Evolutionary conservation across 2,113 vertebrate species (phyloP).

Genomic region (Oncorhynchus kisutch): DNA sequence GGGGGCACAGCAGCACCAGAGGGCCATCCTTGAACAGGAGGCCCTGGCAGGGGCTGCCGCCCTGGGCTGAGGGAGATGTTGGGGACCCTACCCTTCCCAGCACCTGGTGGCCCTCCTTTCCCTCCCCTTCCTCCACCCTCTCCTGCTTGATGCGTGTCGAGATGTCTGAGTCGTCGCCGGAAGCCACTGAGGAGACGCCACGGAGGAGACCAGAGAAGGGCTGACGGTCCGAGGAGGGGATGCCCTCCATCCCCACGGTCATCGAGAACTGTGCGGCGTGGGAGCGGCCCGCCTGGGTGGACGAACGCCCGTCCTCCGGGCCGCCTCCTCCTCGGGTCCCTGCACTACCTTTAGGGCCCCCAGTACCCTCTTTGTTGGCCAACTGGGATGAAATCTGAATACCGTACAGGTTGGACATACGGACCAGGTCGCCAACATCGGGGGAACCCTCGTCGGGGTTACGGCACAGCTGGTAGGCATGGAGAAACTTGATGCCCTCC

Average conservation of each 20-base stretch:
- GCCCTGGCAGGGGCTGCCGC: slow-evolving; percentile 50
- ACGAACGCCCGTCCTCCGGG: slow-evolving; percentile 55
- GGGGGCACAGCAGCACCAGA: slow-evolving; percentile 83
- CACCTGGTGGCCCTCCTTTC: slow-evolving; percentile 55
- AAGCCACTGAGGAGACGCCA: slow-evolving; percentile 66
- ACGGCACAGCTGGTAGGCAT: slow-evolving; percentile 89
- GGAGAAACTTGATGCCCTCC: slow-evolving; percentile 95
- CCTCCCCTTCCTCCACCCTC: slow-evolving; percentile 76
- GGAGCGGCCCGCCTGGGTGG: slow-evolving; percentile 66
- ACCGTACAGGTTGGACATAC: slow-evolving; percentile 93
- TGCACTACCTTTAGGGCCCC: slow-evolving; percentile 69
- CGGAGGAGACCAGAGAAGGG: slow-evolving; percentile 61
- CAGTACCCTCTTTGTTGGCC: slow-evolving; percentile 71
- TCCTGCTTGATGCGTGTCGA: slow-evolving; percentile 84
- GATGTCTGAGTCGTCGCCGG: slow-evolving; percentile 77
- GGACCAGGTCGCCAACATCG: slow-evolving; percentile 76
- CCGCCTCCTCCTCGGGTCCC: slow-evolving; percentile 49
- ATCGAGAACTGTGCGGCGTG: slow-evolving; percentile 82
- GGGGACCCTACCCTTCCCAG: slow-evolving; percentile 65
- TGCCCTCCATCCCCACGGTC: slow-evolving; percentile 81
- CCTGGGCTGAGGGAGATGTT: slow-evolving; percentile 62
- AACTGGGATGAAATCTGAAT: slow-evolving; percentile 96
- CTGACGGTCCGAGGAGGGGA: slow-evolving; percentile 71
- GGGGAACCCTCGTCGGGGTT: slow-evolving; percentile 77
- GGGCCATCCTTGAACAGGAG: slow-evolving; percentile 71